Base-by-base conservation (phyloP, 2,888 invertebrate genomes). In the Loripinus fragilis region DNA sequence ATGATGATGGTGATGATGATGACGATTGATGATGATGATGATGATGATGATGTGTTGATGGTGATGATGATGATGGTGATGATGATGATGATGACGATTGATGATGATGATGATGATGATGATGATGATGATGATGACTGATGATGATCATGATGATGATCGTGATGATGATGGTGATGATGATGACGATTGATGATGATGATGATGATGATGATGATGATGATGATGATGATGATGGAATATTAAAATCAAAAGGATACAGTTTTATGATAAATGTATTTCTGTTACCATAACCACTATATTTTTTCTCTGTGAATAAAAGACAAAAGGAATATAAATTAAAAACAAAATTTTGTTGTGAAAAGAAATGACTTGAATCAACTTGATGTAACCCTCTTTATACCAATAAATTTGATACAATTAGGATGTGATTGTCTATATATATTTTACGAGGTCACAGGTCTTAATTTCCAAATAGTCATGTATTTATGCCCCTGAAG, bases 1-100 rank as follows among this genome's bases (percentile, higher is more conserved):
- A 45, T n/a, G 48, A 45, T n/a, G 48, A 45, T n/a, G 48, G n/a
- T n/a, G 48, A 45, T n/a, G 48, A 45, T n/a, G 48, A 45, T n/a
- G 48, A 45, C 48, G 48, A 45, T n/a, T 15, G n/a, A 15, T 15
- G n/a, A 15, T n/a, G n/a, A n/a, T n/a, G n/a, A n/a, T n/a, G 48
- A 45, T 15, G n/a, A n/a, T n/a, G n/a, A n/a, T n/a, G n/a, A n/a
- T n/a, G n/a, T n/a, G n/a, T n/a, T n/a, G n/a, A n/a, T n/a, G n/a
- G n/a, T n/a, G n/a, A n/a, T n/a, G 48, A 45, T 45, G 48, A 45
- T 45, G 48, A n/a, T 45, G 15, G 48, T 15, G 15, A n/a, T 15
- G 15, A 15, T 15, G 48, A 45, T 45, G 48, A 45, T 45, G 60
- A 60, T 60, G 60, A 60, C 23, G 60, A 60, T 60, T 15, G 48